These are phyloP conservation scores for Hoplias malabaricus DNA, from an alignment of 2,113 vertebrate species.

Conservation along the genomic window DNA sequence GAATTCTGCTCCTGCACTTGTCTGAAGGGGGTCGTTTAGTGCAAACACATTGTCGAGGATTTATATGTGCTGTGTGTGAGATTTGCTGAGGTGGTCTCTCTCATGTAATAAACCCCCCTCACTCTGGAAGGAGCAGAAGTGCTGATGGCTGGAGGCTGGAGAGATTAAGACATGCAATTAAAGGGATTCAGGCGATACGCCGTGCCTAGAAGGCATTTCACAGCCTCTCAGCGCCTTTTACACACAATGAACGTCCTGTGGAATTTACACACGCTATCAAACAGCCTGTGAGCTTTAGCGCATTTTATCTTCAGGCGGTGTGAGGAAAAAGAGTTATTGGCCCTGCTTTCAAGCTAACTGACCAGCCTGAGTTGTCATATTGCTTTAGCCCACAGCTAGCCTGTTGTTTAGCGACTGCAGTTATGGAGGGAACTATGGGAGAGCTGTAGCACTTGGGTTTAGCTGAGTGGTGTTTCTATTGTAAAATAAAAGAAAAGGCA, in stretches of 20 bases:
- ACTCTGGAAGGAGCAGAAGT: not conserved
- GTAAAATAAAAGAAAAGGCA: not conserved
- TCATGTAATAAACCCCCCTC: slow-evolving; percentile 23
- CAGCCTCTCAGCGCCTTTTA: slow-evolving; percentile 6
- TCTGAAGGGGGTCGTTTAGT: not conserved
- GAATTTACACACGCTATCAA: slow-evolving; percentile 44
- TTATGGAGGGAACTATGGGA: slow-evolving; percentile 17
- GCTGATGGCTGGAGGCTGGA: not conserved
- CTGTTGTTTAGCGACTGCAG: slow-evolving; percentile 14
- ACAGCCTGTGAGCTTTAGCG: slow-evolving; percentile 7
- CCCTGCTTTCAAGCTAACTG: not conserved
- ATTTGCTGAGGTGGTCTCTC: slow-evolving; percentile 18
- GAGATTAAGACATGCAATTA: slow-evolving; percentile 20
- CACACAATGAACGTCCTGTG: slow-evolving; percentile 28
- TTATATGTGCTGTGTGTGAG: slow-evolving; percentile 5
- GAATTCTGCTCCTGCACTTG: not conserved
- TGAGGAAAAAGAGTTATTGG: slow-evolving; percentile 16
- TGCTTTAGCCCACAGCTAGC: not conserved
- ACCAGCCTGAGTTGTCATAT: slow-evolving; percentile 10
- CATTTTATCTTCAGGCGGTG: not conserved
- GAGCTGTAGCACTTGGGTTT: not conserved
- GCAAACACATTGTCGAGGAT: not conserved
- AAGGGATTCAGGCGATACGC: not conserved
- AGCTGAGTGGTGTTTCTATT: slow-evolving; percentile 15
- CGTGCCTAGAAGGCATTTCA: slow-evolving; percentile 11